phyloP scores from a whole-genome alignment of 2,113 vertebrate species.

The Antennarius striatus region DNA sequence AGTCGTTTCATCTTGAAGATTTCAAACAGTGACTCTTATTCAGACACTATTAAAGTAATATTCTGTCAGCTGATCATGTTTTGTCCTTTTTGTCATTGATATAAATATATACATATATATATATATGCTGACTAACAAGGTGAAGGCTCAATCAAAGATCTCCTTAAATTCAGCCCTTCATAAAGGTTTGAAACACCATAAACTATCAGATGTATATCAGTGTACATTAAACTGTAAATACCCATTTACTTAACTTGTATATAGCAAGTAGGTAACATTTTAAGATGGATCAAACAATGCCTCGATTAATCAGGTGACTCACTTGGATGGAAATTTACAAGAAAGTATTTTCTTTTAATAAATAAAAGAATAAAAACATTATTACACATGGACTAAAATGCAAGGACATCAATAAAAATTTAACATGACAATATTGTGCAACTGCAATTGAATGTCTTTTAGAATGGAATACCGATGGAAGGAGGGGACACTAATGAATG shows the following conservation, averaged over 20 bases:
- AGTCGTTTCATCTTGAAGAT: too few species aligned
- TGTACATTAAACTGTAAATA: background rate
- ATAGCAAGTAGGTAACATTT: slow-evolving; percentile 1
- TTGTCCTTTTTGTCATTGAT: background rate
- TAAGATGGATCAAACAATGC: background rate
- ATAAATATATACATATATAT: background rate
- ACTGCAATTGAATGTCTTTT: slow-evolving; percentile 9
- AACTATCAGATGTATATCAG: background rate
- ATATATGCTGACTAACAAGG: too few species aligned
- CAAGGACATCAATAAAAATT: slow-evolving; percentile 20
- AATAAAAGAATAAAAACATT: slow-evolving; percentile 26
- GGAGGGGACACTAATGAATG: background rate
- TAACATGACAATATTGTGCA: slow-evolving; percentile 9
- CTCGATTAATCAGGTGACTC: slow-evolving; percentile 10
- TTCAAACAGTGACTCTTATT: too few species aligned
- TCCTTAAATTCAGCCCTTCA: too few species aligned
- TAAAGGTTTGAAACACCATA: too few species aligned
- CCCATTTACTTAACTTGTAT: slow-evolving; percentile 33
- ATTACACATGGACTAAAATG: background rate
- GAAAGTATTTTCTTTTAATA: slow-evolving; percentile 22
- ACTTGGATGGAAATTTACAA: slow-evolving; percentile 1
- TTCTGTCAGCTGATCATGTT: too few species aligned
- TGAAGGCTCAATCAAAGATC: too few species aligned
- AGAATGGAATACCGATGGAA: background rate
- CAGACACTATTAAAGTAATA: too few species aligned